Conservation (phyloP, 1,140 invertebrate species). For the Schmidtea mediterranea region DNA sequence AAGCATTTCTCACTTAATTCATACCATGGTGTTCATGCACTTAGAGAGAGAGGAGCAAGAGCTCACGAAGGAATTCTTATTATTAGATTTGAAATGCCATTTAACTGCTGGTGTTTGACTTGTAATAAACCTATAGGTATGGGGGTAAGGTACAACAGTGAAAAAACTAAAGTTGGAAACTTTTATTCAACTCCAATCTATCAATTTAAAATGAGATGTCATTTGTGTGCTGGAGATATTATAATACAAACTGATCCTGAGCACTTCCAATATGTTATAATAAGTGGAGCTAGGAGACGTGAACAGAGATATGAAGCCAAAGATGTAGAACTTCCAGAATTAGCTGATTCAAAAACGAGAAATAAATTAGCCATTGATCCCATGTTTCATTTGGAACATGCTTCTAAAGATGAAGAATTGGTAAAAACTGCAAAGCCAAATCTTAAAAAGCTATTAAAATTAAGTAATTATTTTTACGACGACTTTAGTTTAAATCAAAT, state of each 20-base stretch:
- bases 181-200: conserved; percentile 91
- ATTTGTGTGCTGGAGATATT: conserved; percentile 83
- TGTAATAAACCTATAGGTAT: conserved; percentile 94
- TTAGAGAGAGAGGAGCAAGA: conserved; percentile 74
- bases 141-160: conserved; percentile 92
- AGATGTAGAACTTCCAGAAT: conserved; percentile 58
- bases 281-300: conserved; percentile 70
- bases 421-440: conserved; percentile 41
- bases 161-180: conserved; percentile 92
- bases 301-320: conserved; percentile 90
- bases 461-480: conserved; percentile 57
- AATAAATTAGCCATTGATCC: conserved; percentile 64
- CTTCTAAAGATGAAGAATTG: conserved; percentile 44
- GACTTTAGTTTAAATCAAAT: conserved; percentile 60
- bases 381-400: conserved; percentile 81
- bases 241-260: conserved; percentile 94
- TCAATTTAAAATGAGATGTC: conserved; percentile 96
- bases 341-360: conserved; percentile 50
- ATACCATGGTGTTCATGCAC: conserved; percentile 64
- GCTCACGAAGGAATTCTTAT: conserved; percentile 80
- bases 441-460: conserved; percentile 42
- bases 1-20: conserved; percentile 64
- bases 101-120: conserved; percentile 94
- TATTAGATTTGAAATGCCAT: conserved; percentile 96
- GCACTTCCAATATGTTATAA: conserved; percentile 87